Conservation (phyloP, 2,113 vertebrate genomes). For the Corythoichthys haematopterus region DNA sequence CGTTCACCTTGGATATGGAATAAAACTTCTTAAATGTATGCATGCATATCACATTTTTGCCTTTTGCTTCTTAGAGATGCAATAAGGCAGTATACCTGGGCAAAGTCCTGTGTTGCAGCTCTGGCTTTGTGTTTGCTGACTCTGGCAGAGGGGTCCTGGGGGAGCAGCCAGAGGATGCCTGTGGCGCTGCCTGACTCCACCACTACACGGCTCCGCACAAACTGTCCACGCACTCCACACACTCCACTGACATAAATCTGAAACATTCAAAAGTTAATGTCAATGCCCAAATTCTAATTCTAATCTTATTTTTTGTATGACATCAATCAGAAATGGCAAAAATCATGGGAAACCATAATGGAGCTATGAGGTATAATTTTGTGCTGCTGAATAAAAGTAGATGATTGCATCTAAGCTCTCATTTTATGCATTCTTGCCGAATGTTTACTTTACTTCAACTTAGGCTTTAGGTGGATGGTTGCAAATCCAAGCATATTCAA, state of each 20-base stretch:
- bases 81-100: slow-evolving; percentile 69
- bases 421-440: background rate
- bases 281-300: background rate
- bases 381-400: background rate
- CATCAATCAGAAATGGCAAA: background rate
- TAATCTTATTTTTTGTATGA: background rate
- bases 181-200: slow-evolving; percentile 77
- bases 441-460: slow-evolving; percentile 1
- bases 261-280: background rate
- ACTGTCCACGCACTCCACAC: slow-evolving; percentile 80
- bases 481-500: background rate
- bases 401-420: background rate
- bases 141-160: slow-evolving; percentile 63
- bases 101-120: slow-evolving; percentile 80
- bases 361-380: background rate
- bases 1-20: slow-evolving; percentile 67
- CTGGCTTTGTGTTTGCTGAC: slow-evolving; percentile 76
- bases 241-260: slow-evolving; percentile 82
- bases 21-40: background rate
- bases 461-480: background rate
- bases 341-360: background rate
- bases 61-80: background rate
- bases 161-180: slow-evolving; percentile 52
- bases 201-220: slow-evolving; percentile 79
- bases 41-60: background rate